phyloP scores from a whole-genome alignment of 2,888 invertebrate genomes.

The Vanessa cardui region DNA sequence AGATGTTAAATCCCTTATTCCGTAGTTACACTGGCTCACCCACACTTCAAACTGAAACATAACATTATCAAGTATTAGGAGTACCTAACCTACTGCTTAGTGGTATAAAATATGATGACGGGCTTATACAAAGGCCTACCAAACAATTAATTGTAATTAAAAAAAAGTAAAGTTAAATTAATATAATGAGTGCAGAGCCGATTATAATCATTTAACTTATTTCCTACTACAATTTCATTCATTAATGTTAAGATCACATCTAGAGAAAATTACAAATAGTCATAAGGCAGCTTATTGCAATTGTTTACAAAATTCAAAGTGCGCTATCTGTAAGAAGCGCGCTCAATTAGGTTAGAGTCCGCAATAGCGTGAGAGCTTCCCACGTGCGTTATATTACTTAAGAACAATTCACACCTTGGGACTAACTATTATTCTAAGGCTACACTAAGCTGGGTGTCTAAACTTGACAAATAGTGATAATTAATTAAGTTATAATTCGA shows the following conservation, averaged over 20 bases:
- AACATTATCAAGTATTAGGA: too few species aligned
- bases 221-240: background rate
- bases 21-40: too few species aligned
- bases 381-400: constrained; percentile 69
- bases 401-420: constrained; percentile 54
- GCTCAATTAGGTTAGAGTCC: constrained; percentile 56
- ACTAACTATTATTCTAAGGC: constrained; percentile 32
- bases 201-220: too few species aligned
- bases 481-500: constrained; percentile 28
- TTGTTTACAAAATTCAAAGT: constrained; percentile 33
- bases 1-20: too few species aligned
- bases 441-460: constrained; percentile 51
- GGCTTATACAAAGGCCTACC: too few species aligned
- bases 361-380: constrained; percentile 72
- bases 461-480: constrained; percentile 43
- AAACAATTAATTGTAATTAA: too few species aligned
- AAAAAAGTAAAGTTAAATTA: too few species aligned
- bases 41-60: too few species aligned
- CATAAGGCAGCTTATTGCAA: constrained; percentile 21
- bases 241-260: constrained; percentile 22
- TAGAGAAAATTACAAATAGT: constrained; percentile 14
- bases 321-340: constrained; percentile 53
- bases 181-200: too few species aligned
- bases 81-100: too few species aligned
- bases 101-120: too few species aligned